A percentile compares a stretch with the other conserved stretches of the same genome.
phyloP scores from a whole-genome alignment of 2,113 vertebrate genomes.

The Perca flavescens region DNA sequence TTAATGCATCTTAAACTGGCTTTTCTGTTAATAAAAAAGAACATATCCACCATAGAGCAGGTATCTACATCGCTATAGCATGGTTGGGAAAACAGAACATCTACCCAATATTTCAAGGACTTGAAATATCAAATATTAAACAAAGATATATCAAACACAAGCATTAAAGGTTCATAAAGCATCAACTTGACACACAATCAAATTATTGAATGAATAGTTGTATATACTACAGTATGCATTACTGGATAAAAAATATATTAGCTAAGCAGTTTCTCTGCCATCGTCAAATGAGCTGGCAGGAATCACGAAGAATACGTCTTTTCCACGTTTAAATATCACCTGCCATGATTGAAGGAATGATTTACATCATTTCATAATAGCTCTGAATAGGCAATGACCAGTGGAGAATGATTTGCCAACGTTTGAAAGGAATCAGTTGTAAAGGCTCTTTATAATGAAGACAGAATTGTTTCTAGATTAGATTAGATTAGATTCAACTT shows the following conservation, averaged over 20 bases:
- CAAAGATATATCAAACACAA: background rate
- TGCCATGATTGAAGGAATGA: background rate
- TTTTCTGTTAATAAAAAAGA: background rate
- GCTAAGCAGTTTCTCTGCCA: background rate
- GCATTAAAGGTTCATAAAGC: background rate
- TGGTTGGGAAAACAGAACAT: background rate
- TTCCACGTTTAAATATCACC: background rate
- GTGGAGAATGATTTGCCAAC: background rate
- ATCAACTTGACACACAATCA: background rate
- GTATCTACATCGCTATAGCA: background rate
- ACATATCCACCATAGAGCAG: background rate
- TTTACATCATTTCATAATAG: background rate
- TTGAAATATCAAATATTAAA: background rate
- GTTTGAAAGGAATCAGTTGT: slow-evolving; percentile 3
- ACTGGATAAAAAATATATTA: background rate
- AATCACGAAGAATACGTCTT: background rate
- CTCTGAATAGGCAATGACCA: slow-evolving; percentile 9
- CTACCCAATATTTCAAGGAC: background rate
- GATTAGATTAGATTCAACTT: too few relatives aligned
- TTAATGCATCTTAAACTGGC: background rate
- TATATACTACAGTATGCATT: background rate
- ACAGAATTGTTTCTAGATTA: background rate
- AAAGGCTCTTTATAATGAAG: slow-evolving; percentile 20
- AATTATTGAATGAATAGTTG: background rate
- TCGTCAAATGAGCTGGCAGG: background rate